Evolutionary conservation across 1,140 invertebrate species (phyloP), one percentile per base, ranked within the genome.

Genomic region (Coelopa frigida): DNA sequence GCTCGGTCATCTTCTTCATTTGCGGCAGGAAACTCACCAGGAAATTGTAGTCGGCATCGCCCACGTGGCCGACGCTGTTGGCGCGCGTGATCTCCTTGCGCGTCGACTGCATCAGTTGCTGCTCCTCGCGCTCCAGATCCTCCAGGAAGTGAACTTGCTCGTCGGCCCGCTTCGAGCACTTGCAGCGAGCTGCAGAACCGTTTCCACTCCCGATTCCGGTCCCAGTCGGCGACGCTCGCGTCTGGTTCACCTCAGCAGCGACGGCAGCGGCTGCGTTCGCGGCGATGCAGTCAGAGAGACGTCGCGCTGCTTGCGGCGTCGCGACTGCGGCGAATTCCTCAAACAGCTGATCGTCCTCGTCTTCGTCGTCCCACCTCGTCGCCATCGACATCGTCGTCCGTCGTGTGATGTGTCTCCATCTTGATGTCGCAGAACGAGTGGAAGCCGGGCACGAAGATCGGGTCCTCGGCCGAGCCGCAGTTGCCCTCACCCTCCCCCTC

Each of bases 31-130:
- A 66, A 40, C 62, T 66, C 15, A 66, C 55, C 5, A 66, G 53
- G 38, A 61, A 66, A 52, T 66, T 66, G 39, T 66, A 66, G 24
- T 66, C 62, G 0, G 62, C 60, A 33, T 66, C 62, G 36, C 59
- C 62, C 38, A 66, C 55, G 37, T 66, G 62, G 32, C 60, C 36
- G 5, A 55, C 17, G 14, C 51, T 61, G 42, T 60, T 65, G 51
- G 58, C 53, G 17, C 62, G 54, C 12, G 51, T 57, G 48, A 66
- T 32, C 15, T 66, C 62, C 42, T 57, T 56, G 32, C 52, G 58
- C 45, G 62, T 66, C 6, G 62, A 66, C 46, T 61, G 59, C 43
- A 66, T 66, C 37, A 66, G 29, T 41, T 66, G 55, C 21, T 66
- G 58, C 40, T 66, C 62, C 41, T 66, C 62, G 0, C 58, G 56